A percentile compares a stretch with the other conserved stretches of the same genome.
phyloP scores from a whole-genome alignment of 2,113 vertebrate species.

The Fregata magnificens region DNA sequence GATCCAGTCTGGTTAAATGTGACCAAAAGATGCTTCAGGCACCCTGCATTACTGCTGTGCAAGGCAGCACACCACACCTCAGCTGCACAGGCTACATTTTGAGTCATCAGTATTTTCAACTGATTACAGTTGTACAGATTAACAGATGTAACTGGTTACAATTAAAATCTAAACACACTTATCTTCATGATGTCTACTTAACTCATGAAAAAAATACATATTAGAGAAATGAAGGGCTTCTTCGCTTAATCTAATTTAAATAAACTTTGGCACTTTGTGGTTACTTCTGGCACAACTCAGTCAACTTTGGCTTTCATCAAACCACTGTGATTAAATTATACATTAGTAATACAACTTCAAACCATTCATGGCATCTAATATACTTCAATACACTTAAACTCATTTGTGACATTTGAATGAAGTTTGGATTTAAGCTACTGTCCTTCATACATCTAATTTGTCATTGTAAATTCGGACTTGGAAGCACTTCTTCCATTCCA shows the following conservation, averaged over 20 bases:
- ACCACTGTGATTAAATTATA: background rate
- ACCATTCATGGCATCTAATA: background rate
- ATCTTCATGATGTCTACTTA: background rate
- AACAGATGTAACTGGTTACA: background rate
- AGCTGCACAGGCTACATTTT: background rate
- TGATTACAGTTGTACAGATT: background rate
- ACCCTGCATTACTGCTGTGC: fast-evolving
- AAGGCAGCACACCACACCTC: background rate
- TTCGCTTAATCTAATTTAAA: background rate
- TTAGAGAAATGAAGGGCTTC: background rate
- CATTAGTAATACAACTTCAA: background rate
- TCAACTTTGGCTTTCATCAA: background rate
- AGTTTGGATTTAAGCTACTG: background rate
- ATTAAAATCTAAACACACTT: background rate
- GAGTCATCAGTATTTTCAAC: background rate
- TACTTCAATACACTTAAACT: background rate
- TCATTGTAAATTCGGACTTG: background rate
- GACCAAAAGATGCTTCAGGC: background rate
- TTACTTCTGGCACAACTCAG: background rate
- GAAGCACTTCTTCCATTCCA: background rate
- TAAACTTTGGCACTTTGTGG: background rate
- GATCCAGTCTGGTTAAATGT: background rate
- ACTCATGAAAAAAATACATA: background rate
- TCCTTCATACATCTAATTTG: background rate
- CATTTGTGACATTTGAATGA: background rate